Evolutionary conservation across 2,888 invertebrate species (phyloP), one percentile per base, ranked within the genome.

Genomic region (Sisyra terminalis): DNA sequence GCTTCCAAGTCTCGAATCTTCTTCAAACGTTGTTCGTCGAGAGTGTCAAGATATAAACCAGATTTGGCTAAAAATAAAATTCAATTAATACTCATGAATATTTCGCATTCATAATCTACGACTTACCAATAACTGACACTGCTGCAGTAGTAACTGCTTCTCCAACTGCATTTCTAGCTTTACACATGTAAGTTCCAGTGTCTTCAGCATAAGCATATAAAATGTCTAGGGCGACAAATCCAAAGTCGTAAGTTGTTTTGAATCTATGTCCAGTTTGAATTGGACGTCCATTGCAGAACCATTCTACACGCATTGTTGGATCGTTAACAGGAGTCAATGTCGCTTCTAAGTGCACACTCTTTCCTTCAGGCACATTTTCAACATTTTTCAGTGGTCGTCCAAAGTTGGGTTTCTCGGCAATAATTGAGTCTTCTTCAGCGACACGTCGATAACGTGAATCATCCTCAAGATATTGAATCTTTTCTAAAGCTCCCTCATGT

Each of bases 261-360:
- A 94, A 97, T 49, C 97, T 78, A 60, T 94, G 94, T 39, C 94
- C 89, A 57, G 84, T 83, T 55, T 85, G 84, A 53, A 98, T 78
- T 2, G 94, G 93, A 54, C 81, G 73, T 42, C 93, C 96, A 64
- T 98, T 90, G 61, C 89, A 85, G 66, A 78, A 94, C 98, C 97
- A 98, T 66, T 97, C 96, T 8, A 98, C 92, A 50, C 82, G 80
- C 96, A 98, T 96, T 7, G 92, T 92, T 3, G 97, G 93, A 62
- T 98, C 98, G 55, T 96, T 94, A 30, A 96, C 88, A 0, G 98
- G 98, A 1, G 92, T 89, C 29, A 98, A 67, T 4, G 93, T 93
- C 1, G 92, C 92, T 65, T 94, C 94, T 52, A 96, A 67, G 61
- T 94, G 94, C 44, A 89, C 85, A 42, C 83, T 83, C 46, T 75